phyloP scores from a whole-genome alignment of 2,888 invertebrate species.

The Rhopalosiphum nymphaeae region DNA sequence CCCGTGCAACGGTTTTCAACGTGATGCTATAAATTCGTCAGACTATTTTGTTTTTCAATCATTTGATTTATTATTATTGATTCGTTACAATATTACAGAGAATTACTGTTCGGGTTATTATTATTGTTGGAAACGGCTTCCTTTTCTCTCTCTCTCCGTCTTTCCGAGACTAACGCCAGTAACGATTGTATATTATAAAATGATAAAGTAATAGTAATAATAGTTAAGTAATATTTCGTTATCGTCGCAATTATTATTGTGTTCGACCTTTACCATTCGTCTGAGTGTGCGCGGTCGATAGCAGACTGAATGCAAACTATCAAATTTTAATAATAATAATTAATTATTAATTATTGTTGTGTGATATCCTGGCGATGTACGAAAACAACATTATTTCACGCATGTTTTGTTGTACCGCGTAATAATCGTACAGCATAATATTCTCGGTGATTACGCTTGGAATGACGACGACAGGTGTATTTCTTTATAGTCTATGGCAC shows the following conservation, averaged over 20 bases:
- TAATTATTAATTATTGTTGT: neutral
- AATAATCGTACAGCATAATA: neutral
- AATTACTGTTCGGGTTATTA: neutral
- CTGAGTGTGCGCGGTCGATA: neutral
- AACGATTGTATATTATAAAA: neutral
- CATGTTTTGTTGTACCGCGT: neutral
- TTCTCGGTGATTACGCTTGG: neutral
- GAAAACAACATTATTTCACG: slow-evolving; percentile 3
- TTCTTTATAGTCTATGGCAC: neutral
- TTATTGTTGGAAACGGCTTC: neutral
- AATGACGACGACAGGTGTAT: neutral
- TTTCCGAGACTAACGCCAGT: neutral
- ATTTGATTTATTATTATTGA: neutral
- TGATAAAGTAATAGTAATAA: neutral
- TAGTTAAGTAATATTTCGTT: slow-evolving; percentile 19
- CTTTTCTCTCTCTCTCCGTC: neutral
- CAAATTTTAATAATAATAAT: slow-evolving; percentile 6
- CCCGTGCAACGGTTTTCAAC: neutral
- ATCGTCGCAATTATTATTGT: slow-evolving; percentile 40
- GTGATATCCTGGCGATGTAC: slow-evolving; percentile 16
- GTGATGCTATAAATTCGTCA: neutral
- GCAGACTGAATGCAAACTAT: neutral
- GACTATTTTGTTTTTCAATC: neutral
- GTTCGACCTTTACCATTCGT: slow-evolving; percentile 45
- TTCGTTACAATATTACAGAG: neutral